Evolutionary conservation across 2,113 vertebrate species (phyloP).

Genomic region (Stictonetta naevosa): DNA sequence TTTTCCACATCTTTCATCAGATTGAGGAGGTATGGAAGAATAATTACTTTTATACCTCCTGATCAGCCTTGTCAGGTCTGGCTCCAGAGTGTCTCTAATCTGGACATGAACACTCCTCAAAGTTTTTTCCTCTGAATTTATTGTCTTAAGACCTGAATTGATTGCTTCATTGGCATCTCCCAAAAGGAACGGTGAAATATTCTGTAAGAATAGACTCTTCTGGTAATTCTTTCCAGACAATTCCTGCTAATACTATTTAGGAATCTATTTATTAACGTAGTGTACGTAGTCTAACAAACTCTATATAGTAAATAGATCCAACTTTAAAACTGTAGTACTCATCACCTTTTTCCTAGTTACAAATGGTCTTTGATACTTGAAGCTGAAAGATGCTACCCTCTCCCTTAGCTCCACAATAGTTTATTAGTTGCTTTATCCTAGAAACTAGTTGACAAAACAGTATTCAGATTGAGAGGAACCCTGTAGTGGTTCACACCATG

Average conservation of each 20-base stretch:
- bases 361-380: background rate
- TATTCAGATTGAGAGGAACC: background rate
- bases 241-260: background rate
- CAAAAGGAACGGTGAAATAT: background rate
- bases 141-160: background rate
- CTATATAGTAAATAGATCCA: background rate
- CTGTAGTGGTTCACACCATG: background rate
- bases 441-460: background rate
- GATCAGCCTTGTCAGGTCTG: background rate
- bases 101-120: background rate
- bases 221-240: background rate
- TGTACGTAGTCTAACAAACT: background rate
- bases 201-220: background rate
- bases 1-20: background rate
- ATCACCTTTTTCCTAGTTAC: background rate
- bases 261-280: background rate
- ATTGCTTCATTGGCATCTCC: background rate
- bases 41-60: background rate
- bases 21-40: background rate
- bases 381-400: background rate
- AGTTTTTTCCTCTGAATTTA: background rate
- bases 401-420: background rate
- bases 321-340: background rate
- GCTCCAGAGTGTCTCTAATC: background rate
- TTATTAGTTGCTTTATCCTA: background rate